Evolutionary conservation across 37 sponge, comb jelly and placozoan species (phyloP), one percentile per base, ranked within the genome.

Genomic region (Haliclona indistincta): DNA sequence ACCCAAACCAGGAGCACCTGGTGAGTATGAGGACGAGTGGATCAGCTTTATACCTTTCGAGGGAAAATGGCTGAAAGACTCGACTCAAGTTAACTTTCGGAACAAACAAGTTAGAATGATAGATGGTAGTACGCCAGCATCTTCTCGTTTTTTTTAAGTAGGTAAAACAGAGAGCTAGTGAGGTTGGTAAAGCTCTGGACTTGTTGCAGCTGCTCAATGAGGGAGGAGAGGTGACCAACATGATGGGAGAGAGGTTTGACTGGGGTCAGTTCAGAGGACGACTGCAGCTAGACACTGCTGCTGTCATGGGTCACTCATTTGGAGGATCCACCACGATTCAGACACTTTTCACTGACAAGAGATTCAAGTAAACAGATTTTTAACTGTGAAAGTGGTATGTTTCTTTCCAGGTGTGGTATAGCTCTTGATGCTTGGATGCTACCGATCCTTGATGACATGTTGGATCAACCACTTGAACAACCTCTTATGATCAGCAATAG

Each of bases 401-500:
- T 2, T 56, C 28, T 71, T 51, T 51, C 7, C 22, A 86, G 87
- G n/a, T 81, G 82, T 81, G 88, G 83, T 0, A 37, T 88, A 30
- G 67, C 54, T 28, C 68, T 88, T 56, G 88, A 88, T 45, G 15
- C 78, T 23, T 88, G 82, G 82, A 68, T 81, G 68, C 22, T 81
- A 32, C 78, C 88, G 26, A 55, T 88, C 26, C 42, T 75, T 37
- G n/a, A 36, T 30, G 70, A 69, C 36, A 22, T 58, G 5, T 45
- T 45, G 33, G 52, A 77, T 22, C 23, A 80, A 6, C 54, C 5
- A 2, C 33, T 84, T 7, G 45, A 82, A 5, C 76, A 78, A 23
- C 92, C 92, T 33, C 72, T 86, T 0, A 41, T 86, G 11, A 82
- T 91, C 71, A 91, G 86, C 83, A 91, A 87, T 73, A 76, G 30